Base-by-base conservation (phyloP, 2,888 invertebrate genomes). In the Liposcelis brunnea region DNA sequence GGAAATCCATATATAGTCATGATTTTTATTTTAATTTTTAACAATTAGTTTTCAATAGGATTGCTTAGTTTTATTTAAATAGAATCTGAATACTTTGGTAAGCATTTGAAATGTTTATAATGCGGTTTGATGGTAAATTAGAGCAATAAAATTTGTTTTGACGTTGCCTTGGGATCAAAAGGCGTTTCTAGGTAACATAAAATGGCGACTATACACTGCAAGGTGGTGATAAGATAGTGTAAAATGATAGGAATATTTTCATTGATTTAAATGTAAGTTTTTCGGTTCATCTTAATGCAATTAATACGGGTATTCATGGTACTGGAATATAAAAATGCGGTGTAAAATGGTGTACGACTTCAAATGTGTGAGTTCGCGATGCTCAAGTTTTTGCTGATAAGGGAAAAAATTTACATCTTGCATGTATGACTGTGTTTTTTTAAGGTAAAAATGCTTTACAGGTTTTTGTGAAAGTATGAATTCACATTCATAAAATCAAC, bases 161-260 rank as follows among this genome's bases (percentile, higher is more conserved):
- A 40, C 19, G 40, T 40, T 40, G 40, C 40, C 40, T 40, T 18
- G 40, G 40, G 21, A 21, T 21, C 21, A 19, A 35, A 15, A 40
- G 40, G 40, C 40, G 40, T 40, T 19, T 40, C 40, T 19, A 40
- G 40, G 40, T 40, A 40, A 40, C 40, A 40, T 14, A 18, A 40
- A 40, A 40, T 40, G 40, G 40, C 40, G 40, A 14, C 19, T 40
- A 21, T 40, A 26, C 26, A 26, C 26, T 26, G 26, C 26, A 26
- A 26, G 26, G 26, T 40, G 40, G 21, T 40, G 21, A 40, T 16
- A 40, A 40, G 12, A 19, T 40, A n/a, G 19, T 40, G 12, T 40
- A 6, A 14, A 15, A 15, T 35, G 7, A 16, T 16, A 14, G 35
- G 35, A 35, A 7, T 35, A 35, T 35, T 16, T 26, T 26, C 8